Base-by-base conservation (phyloP, 2,113 vertebrate genomes). In the Trichomycterus rosablanca region DNA sequence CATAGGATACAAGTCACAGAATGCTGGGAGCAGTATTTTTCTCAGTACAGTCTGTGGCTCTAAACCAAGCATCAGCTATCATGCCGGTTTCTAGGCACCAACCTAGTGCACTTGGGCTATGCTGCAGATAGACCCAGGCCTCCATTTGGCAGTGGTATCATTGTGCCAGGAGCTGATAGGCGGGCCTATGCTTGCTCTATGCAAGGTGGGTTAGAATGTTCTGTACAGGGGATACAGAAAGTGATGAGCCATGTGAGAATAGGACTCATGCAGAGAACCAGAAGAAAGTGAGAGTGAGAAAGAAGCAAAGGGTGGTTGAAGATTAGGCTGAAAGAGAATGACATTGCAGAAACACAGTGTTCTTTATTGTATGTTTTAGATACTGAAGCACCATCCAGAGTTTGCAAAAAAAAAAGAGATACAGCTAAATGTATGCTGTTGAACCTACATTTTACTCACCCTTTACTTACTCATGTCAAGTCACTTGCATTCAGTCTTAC, bases 201-300 rank as follows among this genome's bases (percentile, higher is more conserved):
- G 78, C 72, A 76, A 60, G 58, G 65, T 46, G 35, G 59, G 55
- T 65, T 73, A 64, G 56, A 59, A 72, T 74, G 77, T 81, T 78
- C 62, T 63, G 72, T 69, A 72, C 68, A 67, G 35, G 63, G 55
- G 54, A 54, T 11, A 23, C 28, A 26, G 43, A 39, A 56, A 40
- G 7, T 22, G 45, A 39, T 7, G n/a, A 39, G 26, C 28, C 39
- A 56, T 26, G 42, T 5, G 30, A 59, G 35, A 46, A 20, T 9
- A 46, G 39, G 23, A 59, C 39, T 44, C 39, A 22, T 12, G 2
- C 8, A 18, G 58, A 50, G 18, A 18, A 37, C 10, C 9, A 11
- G 5, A 9, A 32, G 20, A 8, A 15, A 14, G 11, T 12, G 60
- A 3, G 16, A 15, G 6, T 15, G 12, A 49, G 22, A 49, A 24